Base-by-base conservation (phyloP, 2,888 invertebrate species). In the Anoplius nigerrimus region DNA sequence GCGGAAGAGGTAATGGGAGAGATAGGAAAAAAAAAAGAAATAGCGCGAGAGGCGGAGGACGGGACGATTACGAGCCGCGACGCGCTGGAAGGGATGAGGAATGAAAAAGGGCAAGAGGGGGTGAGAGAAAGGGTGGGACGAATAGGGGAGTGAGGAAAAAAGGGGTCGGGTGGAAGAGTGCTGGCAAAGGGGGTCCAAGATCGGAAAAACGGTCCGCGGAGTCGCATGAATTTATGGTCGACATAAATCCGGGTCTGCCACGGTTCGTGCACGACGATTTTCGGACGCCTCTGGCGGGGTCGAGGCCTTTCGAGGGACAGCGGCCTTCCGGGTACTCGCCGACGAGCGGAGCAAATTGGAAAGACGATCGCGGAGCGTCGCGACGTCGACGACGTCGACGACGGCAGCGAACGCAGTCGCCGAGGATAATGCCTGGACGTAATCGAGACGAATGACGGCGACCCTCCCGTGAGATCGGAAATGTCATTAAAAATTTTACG, bases 181-280 rank as follows among this genome's bases (percentile, higher is more conserved):
- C 59, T 55, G 66, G 74, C 71, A 62, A 69, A 75, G 71, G 70
- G 73, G 71, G 72, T 70, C 67, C 78, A 76, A 79, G 81, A 83
- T 82, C 78, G 83, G 80, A 80, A 83, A 86, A 84, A 82, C 78
- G 74, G 76, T 77, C 79, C 75, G 78, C 78, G 80, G 81, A 84
- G 83, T 85, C 82, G 82, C 82, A 85, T 85, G 86, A 86, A 88
- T 88, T 87, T 88, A 88, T 86, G 85, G 78, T 74, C 72, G 72
- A 79, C 87, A 87, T 88, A 87, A 88, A 88, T 88, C 82, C 80
- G 82, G 16, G 52, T 53, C 61, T 62, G 69, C 66, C 63, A n/a
- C n/a, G 67, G 61, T 59, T 66, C 71, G 68, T 63, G 61, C 52
- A 48, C 74, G 70, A 71, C 73, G 75, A 75, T 77, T 75, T 75